Evolutionary conservation across 2,888 invertebrate genomes (phyloP).

Genomic region (Xestia sexstrigata): DNA sequence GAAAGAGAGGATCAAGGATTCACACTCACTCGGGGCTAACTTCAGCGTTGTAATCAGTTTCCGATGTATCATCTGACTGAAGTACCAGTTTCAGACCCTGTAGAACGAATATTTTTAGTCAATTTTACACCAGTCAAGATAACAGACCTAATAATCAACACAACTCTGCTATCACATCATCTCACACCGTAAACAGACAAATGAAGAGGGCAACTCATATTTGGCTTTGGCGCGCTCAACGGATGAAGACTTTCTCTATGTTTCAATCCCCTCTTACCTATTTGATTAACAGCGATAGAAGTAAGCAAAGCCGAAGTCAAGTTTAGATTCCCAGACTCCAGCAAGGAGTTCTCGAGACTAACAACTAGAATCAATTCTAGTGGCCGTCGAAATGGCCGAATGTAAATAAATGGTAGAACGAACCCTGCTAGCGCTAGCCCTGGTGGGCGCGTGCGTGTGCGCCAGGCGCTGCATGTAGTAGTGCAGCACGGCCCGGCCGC

Average conservation of each 20-base stretch:
- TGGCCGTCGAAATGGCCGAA: not conserved
- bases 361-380: not conserved
- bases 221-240: not conserved
- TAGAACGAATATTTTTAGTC: constrained; percentile 20
- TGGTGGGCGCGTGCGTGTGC: constrained; percentile 94
- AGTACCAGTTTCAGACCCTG: constrained; percentile 94
- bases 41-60: constrained; percentile 86
- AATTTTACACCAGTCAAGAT: not conserved
- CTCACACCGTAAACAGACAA: not conserved
- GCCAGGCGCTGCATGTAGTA: constrained; percentile 96
- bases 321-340: too few species aligned
- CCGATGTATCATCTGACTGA: constrained; percentile 87
- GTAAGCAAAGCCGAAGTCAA: not conserved
- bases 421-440: constrained; percentile 93
- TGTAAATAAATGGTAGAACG: accelerated
- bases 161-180: not conserved
- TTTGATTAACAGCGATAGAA: not conserved
- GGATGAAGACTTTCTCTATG: too few species aligned
- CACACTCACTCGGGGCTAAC: constrained; percentile 87
- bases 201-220: not conserved
- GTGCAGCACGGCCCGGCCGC: constrained; percentile 96
- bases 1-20: not conserved
- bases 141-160: not conserved
- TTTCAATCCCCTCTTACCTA: too few species aligned
- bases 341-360: not conserved